Base-by-base conservation (phyloP, 2,113 vertebrate genomes). In the Xerus inauris region DNA sequence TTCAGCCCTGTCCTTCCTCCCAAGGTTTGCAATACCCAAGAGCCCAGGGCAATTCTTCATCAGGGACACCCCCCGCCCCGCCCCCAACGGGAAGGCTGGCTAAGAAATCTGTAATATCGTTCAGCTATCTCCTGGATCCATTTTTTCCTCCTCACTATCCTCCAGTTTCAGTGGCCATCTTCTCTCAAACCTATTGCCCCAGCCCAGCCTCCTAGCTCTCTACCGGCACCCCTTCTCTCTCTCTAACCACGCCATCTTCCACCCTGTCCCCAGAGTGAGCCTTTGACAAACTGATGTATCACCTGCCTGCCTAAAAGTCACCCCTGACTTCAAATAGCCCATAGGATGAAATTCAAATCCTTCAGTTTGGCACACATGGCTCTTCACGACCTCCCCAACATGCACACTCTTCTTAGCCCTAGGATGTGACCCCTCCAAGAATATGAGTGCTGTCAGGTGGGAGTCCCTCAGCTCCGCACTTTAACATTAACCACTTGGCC, bases 311-410 rank as follows among this genome's bases (percentile, higher is more conserved):
- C 82, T 80, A 71, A 79, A 54, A 54, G 71, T 51, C 1, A 9
- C 6, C 28, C 0, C 0, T 4, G 57, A 42, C 28, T 77, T 45
- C 26, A 49, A 51, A 40, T 9, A 62, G 51, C 57, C 26, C 2
- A 16, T 6, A 16, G 49, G 51, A 32, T 85, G 26, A 51, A 88
- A 59, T 38, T 26, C 73, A 30, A 54, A 11, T 12, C 13, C 20
- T 45, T 89, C 42, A 6, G 20, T 79, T 10, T 96, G 73, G 62
- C 22, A 42, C 38, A 51, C 10, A 0, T 0, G 30, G 62, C n/a
- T 32, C 69, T 83, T 35, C 8, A 30, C 1, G 17, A 30, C 13
- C 75, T 77, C 71, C 69, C 22, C 47, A 17, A 7, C 30, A 35
- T 0, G 0, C 19, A 54, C 47, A 6, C 40, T 42, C 14, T 30